A percentile compares a stretch with the other conserved stretches of the same genome.
phyloP scores from a whole-genome alignment of 2,888 invertebrate genomes.

The Temnothorax rugatulus region DNA sequence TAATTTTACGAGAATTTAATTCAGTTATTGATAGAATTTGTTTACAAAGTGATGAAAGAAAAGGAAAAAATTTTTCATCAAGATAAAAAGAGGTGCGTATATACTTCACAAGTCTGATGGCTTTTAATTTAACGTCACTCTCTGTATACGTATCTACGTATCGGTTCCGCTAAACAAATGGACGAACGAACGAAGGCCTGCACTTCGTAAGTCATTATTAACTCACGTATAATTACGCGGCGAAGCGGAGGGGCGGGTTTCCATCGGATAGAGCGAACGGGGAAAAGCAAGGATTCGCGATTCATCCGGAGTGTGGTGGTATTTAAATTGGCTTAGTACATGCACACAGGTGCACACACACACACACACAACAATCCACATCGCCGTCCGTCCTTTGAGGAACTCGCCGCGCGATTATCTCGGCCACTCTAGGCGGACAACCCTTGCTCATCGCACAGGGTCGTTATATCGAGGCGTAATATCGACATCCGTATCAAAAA shows the following conservation, averaged over 20 bases:
- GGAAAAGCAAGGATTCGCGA: constrained; percentile 63
- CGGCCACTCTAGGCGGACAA: constrained; percentile 59
- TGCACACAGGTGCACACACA: constrained; percentile 30
- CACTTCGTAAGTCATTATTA: constrained; percentile 77
- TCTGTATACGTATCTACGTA: constrained; percentile 45
- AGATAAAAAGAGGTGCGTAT: background rate
- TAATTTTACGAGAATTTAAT: background rate
- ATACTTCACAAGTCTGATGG: background rate
- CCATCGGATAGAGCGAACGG: constrained; percentile 42
- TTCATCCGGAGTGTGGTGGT: constrained; percentile 63
- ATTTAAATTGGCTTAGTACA: constrained; percentile 77
- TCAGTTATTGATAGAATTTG: background rate
- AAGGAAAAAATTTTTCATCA: background rate
- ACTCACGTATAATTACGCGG: constrained; percentile 75
- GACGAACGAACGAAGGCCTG: constrained; percentile 61
- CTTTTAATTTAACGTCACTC: constrained; percentile 2
- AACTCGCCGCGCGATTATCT: constrained; percentile 75
- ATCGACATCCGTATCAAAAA: constrained; percentile 19
- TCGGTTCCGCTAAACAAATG: constrained; percentile 71
- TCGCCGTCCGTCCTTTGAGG: constrained; percentile 66
- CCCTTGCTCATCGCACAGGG: background rate
- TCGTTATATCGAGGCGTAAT: constrained; percentile 3
- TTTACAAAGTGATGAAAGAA: background rate
- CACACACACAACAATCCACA: background rate
- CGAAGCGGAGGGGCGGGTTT: constrained; percentile 57